Evolutionary conservation across 2,797 vertebrate species (phyloP).

Genomic region (Antennarius maculatus): DNA sequence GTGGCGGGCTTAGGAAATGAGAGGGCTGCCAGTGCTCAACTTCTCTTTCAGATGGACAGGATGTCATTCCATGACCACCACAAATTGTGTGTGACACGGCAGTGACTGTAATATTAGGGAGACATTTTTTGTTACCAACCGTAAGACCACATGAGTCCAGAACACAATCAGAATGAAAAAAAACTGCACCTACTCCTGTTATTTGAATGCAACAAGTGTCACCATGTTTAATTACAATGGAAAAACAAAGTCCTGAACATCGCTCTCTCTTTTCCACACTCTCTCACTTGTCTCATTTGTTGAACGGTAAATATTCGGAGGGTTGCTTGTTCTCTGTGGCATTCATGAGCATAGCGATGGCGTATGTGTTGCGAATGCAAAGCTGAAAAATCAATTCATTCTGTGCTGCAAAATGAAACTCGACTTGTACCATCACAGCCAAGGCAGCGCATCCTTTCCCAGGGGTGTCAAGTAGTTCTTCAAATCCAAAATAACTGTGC

Average conservation of each 20-base stretch:
- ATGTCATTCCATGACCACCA: constrained; percentile 64
- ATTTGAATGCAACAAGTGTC: constrained; percentile 49
- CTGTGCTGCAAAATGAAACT: constrained; percentile 58
- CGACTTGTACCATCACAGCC: constrained; percentile 65
- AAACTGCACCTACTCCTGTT: constrained; percentile 50
- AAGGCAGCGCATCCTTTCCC: constrained; percentile 59
- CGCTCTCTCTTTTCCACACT: constrained; percentile 11
- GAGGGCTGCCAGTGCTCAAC: constrained; percentile 42
- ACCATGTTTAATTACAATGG: constrained; percentile 70
- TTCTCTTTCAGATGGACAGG: constrained; percentile 41
- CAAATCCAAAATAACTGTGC: constrained; percentile 51
- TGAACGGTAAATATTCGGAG: constrained; percentile 73
- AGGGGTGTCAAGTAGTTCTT: constrained; percentile 66
- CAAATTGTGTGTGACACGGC: constrained; percentile 77
- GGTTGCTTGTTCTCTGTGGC: constrained; percentile 53
- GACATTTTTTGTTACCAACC: constrained; percentile 55
- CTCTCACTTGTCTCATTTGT: constrained; percentile 52
- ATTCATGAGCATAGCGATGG: constrained; percentile 58
- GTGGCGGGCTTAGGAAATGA: constrained; percentile 71
- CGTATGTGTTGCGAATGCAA: constrained; percentile 65
- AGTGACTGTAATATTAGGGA: constrained; percentile 67
- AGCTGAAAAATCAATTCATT: constrained; percentile 53
- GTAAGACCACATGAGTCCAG: constrained; percentile 19
- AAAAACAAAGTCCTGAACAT: constrained; percentile 54
- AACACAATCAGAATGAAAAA: constrained; percentile 54